These are phyloP conservation scores for Prochilodus magdalenae DNA, from an alignment of 2,113 vertebrate species.

Conservation along the genomic window DNA sequence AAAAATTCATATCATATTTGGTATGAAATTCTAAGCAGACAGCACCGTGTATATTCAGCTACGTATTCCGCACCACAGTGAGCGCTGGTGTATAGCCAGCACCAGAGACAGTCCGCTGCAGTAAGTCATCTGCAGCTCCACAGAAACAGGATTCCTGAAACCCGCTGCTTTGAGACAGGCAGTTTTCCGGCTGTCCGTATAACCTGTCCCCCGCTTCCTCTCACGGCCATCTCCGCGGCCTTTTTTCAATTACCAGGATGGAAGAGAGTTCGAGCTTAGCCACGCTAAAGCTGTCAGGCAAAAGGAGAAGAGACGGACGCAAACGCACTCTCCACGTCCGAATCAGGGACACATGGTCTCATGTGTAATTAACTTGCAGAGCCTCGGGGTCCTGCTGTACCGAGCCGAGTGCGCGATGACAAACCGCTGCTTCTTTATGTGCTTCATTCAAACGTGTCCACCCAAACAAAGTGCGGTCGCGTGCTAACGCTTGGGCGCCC, in stretches of 20 bases:
- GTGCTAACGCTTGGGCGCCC: too few relatives aligned
- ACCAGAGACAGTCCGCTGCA: background rate
- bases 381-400: background rate
- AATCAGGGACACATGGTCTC: conserved; percentile 14
- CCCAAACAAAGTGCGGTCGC: too few relatives aligned
- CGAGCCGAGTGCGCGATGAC: background rate
- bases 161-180: conserved; percentile 5
- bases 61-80: background rate
- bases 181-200: conserved; percentile 40
- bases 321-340: conserved; percentile 40
- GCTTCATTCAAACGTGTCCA: too few relatives aligned
- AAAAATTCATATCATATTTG: too few relatives aligned
- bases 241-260: conserved; percentile 68
- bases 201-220: conserved; percentile 48
- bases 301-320: conserved; percentile 43
- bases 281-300: conserved; percentile 29
- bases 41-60: too few relatives aligned
- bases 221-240: conserved; percentile 22
- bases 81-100: background rate
- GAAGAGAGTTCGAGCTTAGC: background rate
- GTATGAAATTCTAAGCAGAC: too few relatives aligned
- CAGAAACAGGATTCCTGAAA: background rate
- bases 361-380: conserved; percentile 17
- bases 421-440: too few relatives aligned
- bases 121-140: background rate